Evolutionary conservation across 2,888 invertebrate genomes (phyloP).

Genomic region (Oscheius sp.): DNA sequence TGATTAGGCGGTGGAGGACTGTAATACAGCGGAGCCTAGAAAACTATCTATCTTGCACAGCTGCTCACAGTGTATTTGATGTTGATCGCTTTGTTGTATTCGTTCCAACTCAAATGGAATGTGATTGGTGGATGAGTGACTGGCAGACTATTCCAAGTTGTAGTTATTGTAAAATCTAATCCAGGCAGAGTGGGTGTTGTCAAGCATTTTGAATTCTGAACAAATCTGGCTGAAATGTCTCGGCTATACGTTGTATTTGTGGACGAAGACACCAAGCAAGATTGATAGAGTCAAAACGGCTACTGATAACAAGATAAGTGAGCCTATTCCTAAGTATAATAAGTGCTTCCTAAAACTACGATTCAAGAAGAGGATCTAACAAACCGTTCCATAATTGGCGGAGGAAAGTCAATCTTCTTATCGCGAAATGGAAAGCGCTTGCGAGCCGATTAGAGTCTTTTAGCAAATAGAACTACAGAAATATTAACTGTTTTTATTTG

Average conservation of each 20-base stretch:
- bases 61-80: not conserved
- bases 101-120: conserved; percentile 3
- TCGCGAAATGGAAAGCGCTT: too few relatives aligned
- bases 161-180: not conserved
- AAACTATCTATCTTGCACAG: not conserved
- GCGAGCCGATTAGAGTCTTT: too few relatives aligned
- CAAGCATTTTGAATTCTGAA: conserved; percentile 1
- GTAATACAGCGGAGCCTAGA: not conserved
- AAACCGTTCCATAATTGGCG: too few relatives aligned
- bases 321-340: not conserved
- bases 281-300: not conserved
- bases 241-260: conserved; percentile 2
- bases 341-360: not conserved
- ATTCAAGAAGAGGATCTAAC: too few relatives aligned
- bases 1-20: conserved; percentile 19
- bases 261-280: conserved; percentile 9
- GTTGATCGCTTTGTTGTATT: conserved; percentile 10
- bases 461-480: not conserved
- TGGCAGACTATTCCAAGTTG: conserved; percentile 10
- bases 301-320: not conserved
- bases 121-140: conserved; percentile 7
- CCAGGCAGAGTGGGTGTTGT: not conserved
- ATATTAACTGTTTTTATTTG: not conserved
- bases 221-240: not conserved
- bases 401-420: too few relatives aligned